A percentile compares a stretch with the other conserved stretches of the same genome.
Conservation (phyloP, 1,140 invertebrate genomes). For the Drosophila quadrilineata region DNA sequence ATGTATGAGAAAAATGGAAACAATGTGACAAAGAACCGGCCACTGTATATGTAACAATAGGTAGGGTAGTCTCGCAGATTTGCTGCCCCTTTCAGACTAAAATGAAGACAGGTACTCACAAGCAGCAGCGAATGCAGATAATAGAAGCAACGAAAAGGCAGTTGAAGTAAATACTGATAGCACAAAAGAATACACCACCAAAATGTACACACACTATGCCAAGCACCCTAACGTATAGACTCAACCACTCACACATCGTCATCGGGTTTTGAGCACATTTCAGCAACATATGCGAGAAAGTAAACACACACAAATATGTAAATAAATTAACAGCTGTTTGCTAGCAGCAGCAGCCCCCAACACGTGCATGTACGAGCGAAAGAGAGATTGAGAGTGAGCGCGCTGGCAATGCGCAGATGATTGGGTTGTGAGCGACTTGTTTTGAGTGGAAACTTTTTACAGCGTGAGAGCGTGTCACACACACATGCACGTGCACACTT, state of each 20-base stretch:
- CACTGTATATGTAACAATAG: not conserved
- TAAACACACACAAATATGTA: conserved; percentile 58
- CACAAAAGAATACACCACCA: conserved; percentile 46
- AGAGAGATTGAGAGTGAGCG: conserved; percentile 11
- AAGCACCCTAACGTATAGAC: not conserved
- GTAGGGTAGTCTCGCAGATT: conserved; percentile 27
- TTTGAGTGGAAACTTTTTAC: conserved; percentile 57
- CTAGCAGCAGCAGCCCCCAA: conserved; percentile 56
- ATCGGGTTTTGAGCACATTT: conserved; percentile 48
- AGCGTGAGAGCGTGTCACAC: conserved; percentile 15
- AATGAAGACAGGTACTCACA: conserved; percentile 34
- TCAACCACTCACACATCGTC: not conserved
- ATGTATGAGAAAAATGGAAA: not conserved
- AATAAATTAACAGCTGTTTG: conserved; percentile 77
- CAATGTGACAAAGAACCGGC: conserved; percentile 19
- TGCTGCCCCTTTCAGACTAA: conserved; percentile 16
- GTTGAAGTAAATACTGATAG: conserved; percentile 25
- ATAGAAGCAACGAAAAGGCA: not conserved
- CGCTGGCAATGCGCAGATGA: conserved; percentile 40
- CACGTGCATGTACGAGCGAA: conserved; percentile 55
- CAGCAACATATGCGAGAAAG: conserved; percentile 58
- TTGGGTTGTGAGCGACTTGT: conserved; percentile 35
- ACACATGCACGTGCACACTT: conserved; percentile 25
- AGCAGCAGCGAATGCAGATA: conserved; percentile 1
- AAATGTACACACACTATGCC: not conserved